These are phyloP conservation scores for Caradrina clavipalpis DNA, from an alignment of 2,888 invertebrate species.

Conservation along the genomic window DNA sequence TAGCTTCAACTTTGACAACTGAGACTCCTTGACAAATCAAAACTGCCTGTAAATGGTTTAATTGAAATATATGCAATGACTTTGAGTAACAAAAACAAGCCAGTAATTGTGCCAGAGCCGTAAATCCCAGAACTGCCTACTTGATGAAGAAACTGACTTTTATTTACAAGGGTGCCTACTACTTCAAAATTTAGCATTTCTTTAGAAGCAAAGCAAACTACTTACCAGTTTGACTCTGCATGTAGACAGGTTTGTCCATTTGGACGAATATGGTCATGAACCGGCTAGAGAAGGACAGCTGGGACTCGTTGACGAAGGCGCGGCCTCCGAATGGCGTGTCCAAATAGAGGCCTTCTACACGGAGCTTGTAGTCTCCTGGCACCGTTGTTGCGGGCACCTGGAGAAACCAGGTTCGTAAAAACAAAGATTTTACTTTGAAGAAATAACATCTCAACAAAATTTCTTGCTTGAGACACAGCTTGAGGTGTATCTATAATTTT, in stretches of 20 bases:
- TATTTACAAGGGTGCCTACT: too few relatives aligned
- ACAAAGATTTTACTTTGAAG: neutral
- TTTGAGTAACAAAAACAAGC: too few relatives aligned
- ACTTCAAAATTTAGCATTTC: neutral
- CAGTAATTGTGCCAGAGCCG: too few relatives aligned
- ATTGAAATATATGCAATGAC: too few relatives aligned
- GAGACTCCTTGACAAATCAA: too few relatives aligned
- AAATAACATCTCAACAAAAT: neutral
- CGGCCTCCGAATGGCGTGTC: conserved; percentile 95
- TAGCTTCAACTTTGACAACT: too few relatives aligned
- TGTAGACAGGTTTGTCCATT: conserved; percentile 98
- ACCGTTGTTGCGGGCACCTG: conserved; percentile 96
- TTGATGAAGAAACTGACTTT: conserved; percentile 40
- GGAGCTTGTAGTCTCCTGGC: conserved; percentile 95
- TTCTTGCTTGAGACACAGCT: too few relatives aligned
- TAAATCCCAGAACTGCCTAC: neutral
- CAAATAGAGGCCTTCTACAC: conserved; percentile 95
- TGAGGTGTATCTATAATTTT: too few relatives aligned
- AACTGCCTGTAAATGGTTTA: too few relatives aligned
- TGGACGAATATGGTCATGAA: conserved; percentile 99
- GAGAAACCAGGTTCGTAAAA: neutral
- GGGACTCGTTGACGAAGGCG: conserved; percentile 97
- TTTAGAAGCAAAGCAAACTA: neutral
- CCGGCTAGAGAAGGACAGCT: conserved; percentile 95
- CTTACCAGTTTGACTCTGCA: conserved; percentile 96